Evolutionary conservation across 2,113 vertebrate species (phyloP), one percentile per base, ranked within the genome.

Genomic region (Oophaga pumilio): DNA sequence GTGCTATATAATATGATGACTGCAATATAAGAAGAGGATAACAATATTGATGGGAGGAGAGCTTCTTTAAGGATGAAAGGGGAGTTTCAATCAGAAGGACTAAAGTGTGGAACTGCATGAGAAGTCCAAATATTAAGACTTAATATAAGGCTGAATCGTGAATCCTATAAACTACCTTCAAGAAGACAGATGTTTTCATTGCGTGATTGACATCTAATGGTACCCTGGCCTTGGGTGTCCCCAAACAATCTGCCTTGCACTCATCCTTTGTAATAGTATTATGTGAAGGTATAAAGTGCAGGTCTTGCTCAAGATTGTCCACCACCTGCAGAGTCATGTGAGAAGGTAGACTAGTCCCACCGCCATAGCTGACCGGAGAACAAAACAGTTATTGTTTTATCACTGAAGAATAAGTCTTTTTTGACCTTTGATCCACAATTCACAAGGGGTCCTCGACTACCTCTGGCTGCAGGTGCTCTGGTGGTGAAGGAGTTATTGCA

Each of bases 401-500:
- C 28, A 62, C 18, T 28, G 26, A 17, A 79, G 56, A 18, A 28
- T 8, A 28, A 10, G 22, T 59, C 52, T 28, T 79, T 8, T 22
- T 15, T 66, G 80, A 52, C 33, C 43, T 24, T 49, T 69, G 43
- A 4, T 24, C 49, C 62, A 49, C 81, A 69, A 78, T 86, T 74
- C 50, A 68, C 60, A 62, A 18, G 60, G 28, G 33, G 52, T 10
- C 53, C n/a, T 43, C 20, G 17, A 56, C 62, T 53, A 13, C 11
- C 60, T 18, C 28, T 56, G 60, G 17, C 28, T 82, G 78, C 52
- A 76, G 79, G 81, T 84, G 87, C 49, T 88, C 73, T 69, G 81
- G 87, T 76, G 28, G 59, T 56, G 73, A 83, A 88, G 57, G 57
- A 62, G 87, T 88, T 88, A 88, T 62, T 13, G 64, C 57, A 84